Conservation (phyloP, 2,113 vertebrate species). For the Apodemus speciosus region DNA sequence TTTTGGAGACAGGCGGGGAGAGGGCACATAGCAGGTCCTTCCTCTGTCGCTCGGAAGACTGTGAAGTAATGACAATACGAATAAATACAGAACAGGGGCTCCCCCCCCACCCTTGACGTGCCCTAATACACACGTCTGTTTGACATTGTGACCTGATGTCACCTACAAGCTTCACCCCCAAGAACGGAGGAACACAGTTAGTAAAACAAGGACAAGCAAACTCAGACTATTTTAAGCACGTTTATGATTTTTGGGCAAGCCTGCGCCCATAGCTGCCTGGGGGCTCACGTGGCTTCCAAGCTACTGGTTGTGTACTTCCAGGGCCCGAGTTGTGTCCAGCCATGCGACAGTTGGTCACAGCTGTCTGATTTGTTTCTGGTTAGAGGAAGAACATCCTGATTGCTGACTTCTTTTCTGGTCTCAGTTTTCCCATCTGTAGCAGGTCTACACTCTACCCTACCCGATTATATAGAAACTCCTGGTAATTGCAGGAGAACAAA, state of each 20-base stretch:
- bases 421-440: background rate
- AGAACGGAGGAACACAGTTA: background rate
- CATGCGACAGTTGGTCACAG: background rate
- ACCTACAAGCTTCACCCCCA: background rate
- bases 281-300: background rate
- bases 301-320: background rate
- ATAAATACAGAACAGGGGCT: background rate
- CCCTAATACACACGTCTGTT: background rate
- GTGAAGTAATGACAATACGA: background rate
- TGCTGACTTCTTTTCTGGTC: background rate
- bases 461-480: background rate
- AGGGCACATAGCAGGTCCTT: too few relatives aligned
- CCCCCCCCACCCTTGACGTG: background rate
- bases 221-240: background rate
- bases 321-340: background rate
- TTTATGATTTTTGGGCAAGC: background rate
- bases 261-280: background rate
- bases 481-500: background rate
- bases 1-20: background rate
- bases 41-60: background rate
- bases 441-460: background rate
- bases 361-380: background rate
- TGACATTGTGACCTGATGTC: background rate
- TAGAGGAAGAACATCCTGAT: background rate
- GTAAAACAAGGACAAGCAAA: background rate